Base-by-base conservation (phyloP, 37 sponge, comb jelly and placozoan genomes). In the Dysidea cf. avara region DNA sequence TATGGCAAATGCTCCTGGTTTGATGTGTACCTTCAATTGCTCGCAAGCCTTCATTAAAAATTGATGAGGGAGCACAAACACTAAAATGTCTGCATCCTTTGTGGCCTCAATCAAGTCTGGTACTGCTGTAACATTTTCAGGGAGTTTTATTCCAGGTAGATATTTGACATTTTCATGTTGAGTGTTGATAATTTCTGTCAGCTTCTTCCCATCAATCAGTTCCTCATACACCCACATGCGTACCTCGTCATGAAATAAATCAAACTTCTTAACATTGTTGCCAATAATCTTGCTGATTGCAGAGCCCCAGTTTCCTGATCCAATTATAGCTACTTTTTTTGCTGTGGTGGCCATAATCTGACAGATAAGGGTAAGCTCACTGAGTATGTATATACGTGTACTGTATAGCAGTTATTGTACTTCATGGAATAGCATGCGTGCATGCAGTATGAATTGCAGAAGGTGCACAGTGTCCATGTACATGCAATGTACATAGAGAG, bases 11-110 rank as follows among this genome's bases (percentile, higher is more conserved):
- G 87, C 97, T 14, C 79, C 94, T 7, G 68, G 48, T 53, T 84
- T 90, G n/a, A 97, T 20, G 24, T 62, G 31, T 26, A 65, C 86
- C 40, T 90, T 86, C n/a, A 97, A 59, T 72, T 86, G 72, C 2
- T 59, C 61, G 67, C 97, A 97, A 25, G 90, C 58, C 31, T 81
- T 69, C 68, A 39, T n/a, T 18, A 97, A 90, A 69, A 97, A 97
- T 92, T n/a, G 98, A 60, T 97, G 98, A 30, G 98, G 98, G 13
- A 97, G 61, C 5, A 97, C 98, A 80, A 94, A 94, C 25, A 97
- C 66, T 26, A 97, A 65, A 46, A 97, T 80, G 72, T 90, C 91
- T 18, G 98, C 89, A 53, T 74, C 90, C 29, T 78, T 74, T 11
- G 81, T 77, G 25, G 95, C 68, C 22, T 87, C 92, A 16, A 76